Evolutionary conservation across 1,140 invertebrate species (phyloP), one percentile per base, ranked within the genome.

Genomic region (Drosophila watanabei): DNA sequence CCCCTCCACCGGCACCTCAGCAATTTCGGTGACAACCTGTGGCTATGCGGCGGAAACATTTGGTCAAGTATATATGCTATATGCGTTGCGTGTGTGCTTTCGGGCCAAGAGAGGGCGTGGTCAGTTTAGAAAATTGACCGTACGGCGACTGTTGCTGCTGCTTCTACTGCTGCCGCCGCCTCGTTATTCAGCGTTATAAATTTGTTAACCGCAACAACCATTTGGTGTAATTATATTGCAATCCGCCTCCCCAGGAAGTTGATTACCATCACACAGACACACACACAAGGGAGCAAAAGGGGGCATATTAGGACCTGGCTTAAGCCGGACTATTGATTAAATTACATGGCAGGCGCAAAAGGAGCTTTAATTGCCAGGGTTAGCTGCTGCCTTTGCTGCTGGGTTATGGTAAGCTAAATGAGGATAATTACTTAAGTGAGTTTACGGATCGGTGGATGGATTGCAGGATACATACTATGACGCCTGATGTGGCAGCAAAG

Each of bases 11-110:
- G n/a, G n/a, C n/a, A 65, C 62, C 83, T 82, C 79, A 69, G 62
- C 78, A 71, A 86, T 80, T 77, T 75, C 54, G 82, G 86, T 90
- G 87, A 91, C 86, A 90, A 90, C 86, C 86, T 90, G 86, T 90
- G 82, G 86, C 86, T 78, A 65, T 57, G 54, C 54, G 54, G 54
- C 54, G 60, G 69, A 90, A 86, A 62, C 79, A 82, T 82, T 82
- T 90, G 86, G 75, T 77, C 82, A 88, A 89, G 52, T 46, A 13
- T 46, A 46, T 46, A 3, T 24, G 45, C 46, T 6, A 20, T 39
- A 61, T 39, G 57, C 49, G 58, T 64, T 39, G 57, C 56, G 49
- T 52, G 28, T 58, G 49, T 70, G 51, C 33, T 65, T 14, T 16
- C 24, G 58, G 39, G 58, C 63, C 30, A 18, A 33, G 35, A 58